Conservation (phyloP, 1,140 invertebrate species). For the Phthorimaea operculella region DNA sequence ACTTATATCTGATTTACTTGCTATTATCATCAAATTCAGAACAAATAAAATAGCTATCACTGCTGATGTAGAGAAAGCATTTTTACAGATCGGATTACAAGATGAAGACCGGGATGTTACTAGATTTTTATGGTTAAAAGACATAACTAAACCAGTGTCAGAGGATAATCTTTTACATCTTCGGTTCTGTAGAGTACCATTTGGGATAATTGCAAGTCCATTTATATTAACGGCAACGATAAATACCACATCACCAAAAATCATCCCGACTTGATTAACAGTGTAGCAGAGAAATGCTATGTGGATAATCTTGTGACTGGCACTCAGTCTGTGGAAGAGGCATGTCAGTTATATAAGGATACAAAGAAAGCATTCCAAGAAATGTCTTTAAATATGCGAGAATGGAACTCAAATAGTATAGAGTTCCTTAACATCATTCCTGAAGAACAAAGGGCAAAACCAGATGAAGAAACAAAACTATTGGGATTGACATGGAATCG, state of each 20-base stretch:
- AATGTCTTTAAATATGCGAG: conserved; percentile 22
- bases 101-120: conserved; percentile 20
- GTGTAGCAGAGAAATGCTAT: conserved; percentile 18
- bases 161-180: conserved; percentile 13
- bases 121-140: conserved; percentile 23
- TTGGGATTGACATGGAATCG: conserved; percentile 12
- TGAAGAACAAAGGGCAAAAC: conserved; percentile 7
- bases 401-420: conserved; percentile 18
- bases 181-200: conserved; percentile 23
- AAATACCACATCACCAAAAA: conserved; percentile 13
- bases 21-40: conserved; percentile 13
- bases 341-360: conserved; percentile 11
- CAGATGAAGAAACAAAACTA: conserved; percentile 11
- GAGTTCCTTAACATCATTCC: conserved; percentile 10
- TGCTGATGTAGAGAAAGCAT: conserved; percentile 22
- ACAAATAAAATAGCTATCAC: conserved; percentile 16
- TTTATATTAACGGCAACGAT: conserved; percentile 21
- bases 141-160: conserved; percentile 8
- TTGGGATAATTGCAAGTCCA: conserved; percentile 23
- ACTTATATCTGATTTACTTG: neutral
- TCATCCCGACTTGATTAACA: conserved; percentile 7
- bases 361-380: conserved; percentile 15
- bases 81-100: conserved; percentile 20
- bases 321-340: conserved; percentile 11
- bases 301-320: conserved; percentile 23